Conservation (phyloP, 2,888 invertebrate genomes). For the Callyntrura sp. region DNA sequence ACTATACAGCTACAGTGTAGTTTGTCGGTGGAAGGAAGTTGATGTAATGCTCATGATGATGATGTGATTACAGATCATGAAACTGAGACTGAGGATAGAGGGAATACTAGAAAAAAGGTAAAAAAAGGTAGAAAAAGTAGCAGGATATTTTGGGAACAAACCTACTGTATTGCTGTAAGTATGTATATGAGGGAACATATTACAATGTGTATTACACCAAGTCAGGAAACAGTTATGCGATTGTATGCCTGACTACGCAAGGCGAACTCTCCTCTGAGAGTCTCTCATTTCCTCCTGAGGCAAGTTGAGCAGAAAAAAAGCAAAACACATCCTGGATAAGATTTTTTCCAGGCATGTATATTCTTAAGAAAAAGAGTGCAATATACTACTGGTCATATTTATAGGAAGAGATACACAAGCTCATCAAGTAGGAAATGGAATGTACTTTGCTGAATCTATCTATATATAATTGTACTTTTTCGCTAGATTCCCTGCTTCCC, state of each 20-base stretch:
- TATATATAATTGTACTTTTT: not conserved
- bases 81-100: not conserved
- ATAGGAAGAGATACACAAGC: not conserved
- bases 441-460: not conserved
- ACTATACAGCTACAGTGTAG: not conserved
- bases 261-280: constrained; percentile 25
- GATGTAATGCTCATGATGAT: constrained; percentile 3
- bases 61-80: constrained; percentile 63
- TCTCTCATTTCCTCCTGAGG: constrained; percentile 46
- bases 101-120: constrained; percentile 9
- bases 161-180: too few relatives aligned
- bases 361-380: not conserved
- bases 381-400: too few relatives aligned
- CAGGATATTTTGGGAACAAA: not conserved
- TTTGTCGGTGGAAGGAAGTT: not conserved
- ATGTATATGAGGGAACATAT: too few relatives aligned
- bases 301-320: not conserved
- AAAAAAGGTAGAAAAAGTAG: constrained; percentile 41
- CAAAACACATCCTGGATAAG: not conserved
- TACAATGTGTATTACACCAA: too few relatives aligned
- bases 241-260: not conserved
- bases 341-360: constrained; percentile 2
- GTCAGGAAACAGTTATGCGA: too few relatives aligned
- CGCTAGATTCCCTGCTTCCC: not conserved
- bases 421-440: constrained; percentile 5